Base-by-base conservation (phyloP, 2,888 invertebrate species). In the Brenthis hecate region DNA sequence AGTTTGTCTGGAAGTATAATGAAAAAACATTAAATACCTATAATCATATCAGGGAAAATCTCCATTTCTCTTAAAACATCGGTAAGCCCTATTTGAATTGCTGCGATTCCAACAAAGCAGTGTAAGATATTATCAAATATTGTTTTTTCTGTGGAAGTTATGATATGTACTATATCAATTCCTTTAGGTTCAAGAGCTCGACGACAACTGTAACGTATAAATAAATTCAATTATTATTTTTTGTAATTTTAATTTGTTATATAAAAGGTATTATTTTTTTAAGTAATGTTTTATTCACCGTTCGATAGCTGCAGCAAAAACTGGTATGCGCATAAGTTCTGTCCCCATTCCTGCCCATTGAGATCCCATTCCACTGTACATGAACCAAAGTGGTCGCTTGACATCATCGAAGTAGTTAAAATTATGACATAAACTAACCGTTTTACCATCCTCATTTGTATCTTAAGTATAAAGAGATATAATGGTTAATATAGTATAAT, bases 91-190 rank as follows among this genome's bases (percentile, higher is more conserved):
- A 96, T 95, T 92, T 95, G 94, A 13, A 94, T 81, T 0, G 96
- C 95, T 14, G 96, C 95, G 70, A 96, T 96, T 16, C 95, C 95
- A 16, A 96, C 94, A 83, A 97, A 97, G 1, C 95, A 95, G 82
- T 96, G 91, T 5, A 96, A 81, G 53, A 96, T 95, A 78, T 95
- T 95, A 64, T 89, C 83, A 65, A 86, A 89, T 16, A 78, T 86
- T 0, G 82, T 87, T 23, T 94, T 93, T 77, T 96, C 95, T 1
- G 88, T 86, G 0, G 94, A 93, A 14, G 95, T 94, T 13, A 96
- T 87, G 53, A 96, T 93, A 6, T 95, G 81, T 51, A 95, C 91
- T 1, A 97, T 90, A 77, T 96, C 94, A 2, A 96, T 76, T 6
- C 95, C 96, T 77, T 94, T 94, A 0, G 94, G 93, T n/a, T 64